phyloP scores from a whole-genome alignment of 2,113 vertebrate genomes.

The Etheostoma spectabile region DNA sequence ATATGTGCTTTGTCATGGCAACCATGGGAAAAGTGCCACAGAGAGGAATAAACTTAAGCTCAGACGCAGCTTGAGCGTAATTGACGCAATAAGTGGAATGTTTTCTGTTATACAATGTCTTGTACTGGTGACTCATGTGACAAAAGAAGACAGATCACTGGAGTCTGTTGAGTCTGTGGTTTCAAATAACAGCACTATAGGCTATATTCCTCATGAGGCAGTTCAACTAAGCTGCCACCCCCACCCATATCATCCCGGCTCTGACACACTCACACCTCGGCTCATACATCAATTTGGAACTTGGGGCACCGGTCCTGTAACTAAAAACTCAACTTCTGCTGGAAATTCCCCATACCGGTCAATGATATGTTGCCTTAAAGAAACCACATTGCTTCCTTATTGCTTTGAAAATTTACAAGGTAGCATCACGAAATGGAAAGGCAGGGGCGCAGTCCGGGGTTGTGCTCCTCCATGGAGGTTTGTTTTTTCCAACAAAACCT shows the following conservation, averaged over 20 bases:
- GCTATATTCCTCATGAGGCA: constrained; percentile 74
- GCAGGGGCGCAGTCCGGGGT: too few species aligned
- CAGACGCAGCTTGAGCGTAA: constrained; percentile 47
- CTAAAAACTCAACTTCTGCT: constrained; percentile 76
- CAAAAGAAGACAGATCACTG: constrained; percentile 66
- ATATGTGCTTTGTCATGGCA: constrained; percentile 73
- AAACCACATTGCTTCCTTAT: constrained; percentile 29
- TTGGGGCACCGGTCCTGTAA: constrained; percentile 78
- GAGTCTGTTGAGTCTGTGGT: constrained; percentile 64
- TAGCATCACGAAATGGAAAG: constrained; percentile 7
- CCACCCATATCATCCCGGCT: constrained; percentile 74
- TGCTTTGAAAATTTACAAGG: constrained; percentile 40
- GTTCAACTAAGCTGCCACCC: constrained; percentile 67
- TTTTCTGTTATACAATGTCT: constrained; percentile 62
- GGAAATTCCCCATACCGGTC: constrained; percentile 68
- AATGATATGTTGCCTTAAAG: constrained; percentile 56
- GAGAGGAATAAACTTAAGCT: constrained; percentile 33
- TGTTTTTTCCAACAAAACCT: too few species aligned
- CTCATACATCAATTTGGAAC: constrained; percentile 76
- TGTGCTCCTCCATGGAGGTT: too few species aligned
- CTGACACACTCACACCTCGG: constrained; percentile 72
- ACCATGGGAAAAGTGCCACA: constrained; percentile 68
- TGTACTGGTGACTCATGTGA: constrained; percentile 72
- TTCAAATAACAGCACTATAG: constrained; percentile 77
- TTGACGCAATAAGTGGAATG: constrained; percentile 58